Conservation (phyloP, 1,140 invertebrate species). For the Orchesella cincta region DNA sequence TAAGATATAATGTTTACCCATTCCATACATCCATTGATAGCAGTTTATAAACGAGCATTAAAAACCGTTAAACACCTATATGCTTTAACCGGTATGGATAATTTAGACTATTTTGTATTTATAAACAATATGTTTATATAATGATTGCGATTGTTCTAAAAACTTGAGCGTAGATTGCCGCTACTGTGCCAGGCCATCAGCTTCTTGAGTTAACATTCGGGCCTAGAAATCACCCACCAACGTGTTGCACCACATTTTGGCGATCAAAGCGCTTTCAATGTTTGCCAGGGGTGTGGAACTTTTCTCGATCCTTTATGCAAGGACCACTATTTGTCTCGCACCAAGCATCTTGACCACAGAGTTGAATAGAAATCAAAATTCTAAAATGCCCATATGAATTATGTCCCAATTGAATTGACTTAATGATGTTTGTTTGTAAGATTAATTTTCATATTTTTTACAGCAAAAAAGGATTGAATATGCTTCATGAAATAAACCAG, state of each 20-base stretch:
- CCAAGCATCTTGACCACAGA: neutral
- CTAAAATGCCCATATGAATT: too few relatives aligned
- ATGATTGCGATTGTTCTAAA: too few relatives aligned
- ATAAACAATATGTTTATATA: too few relatives aligned
- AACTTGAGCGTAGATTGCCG: neutral
- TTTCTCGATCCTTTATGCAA: too few relatives aligned
- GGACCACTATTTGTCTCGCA: neutral
- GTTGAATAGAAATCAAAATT: neutral
- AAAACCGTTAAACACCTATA: neutral
- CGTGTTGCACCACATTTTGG: neutral
- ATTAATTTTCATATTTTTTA: too few relatives aligned
- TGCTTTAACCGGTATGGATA: too few relatives aligned
- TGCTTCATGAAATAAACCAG: neutral
- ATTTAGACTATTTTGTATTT: too few relatives aligned
- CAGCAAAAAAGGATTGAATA: neutral
- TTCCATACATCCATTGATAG: slow-evolving; percentile 1
- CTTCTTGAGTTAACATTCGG: neutral
- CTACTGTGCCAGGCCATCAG: neutral
- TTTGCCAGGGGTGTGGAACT: too few relatives aligned
- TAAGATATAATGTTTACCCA: neutral
- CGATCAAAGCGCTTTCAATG: too few relatives aligned
- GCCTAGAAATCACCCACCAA: neutral
- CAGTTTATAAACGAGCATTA: neutral
- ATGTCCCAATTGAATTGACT: too few relatives aligned
- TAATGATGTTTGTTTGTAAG: too few relatives aligned